These are phyloP conservation scores for Eolophus roseicapilla DNA, from an alignment of 2,113 vertebrate genomes.

Conservation along the genomic window DNA sequence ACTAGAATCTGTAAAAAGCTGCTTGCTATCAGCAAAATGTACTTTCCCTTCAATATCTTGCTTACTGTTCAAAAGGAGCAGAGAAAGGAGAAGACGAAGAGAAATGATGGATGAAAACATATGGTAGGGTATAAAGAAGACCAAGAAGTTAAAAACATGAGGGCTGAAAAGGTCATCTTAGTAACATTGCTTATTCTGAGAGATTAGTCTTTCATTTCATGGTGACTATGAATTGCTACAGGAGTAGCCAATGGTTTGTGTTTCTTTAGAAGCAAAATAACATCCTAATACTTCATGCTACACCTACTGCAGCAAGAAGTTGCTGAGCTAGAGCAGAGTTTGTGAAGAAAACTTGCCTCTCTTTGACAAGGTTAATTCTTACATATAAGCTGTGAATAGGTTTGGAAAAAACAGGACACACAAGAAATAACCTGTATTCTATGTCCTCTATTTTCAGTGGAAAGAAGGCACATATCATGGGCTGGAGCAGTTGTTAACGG, in stretches of 20 bases:
- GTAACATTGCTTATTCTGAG: not conserved
- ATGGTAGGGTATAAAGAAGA: not conserved
- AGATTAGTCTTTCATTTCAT: not conserved
- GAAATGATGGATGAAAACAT: not conserved
- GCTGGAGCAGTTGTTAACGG: not conserved
- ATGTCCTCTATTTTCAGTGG: not conserved
- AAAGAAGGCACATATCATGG: not conserved
- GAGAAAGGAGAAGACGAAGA: not conserved
- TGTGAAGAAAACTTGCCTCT: not conserved
- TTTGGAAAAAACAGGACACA: not conserved
- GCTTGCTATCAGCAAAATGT: not conserved
- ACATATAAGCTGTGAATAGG: accelerated
- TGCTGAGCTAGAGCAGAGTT: not conserved
- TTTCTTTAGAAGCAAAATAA: not conserved
- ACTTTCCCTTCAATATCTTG: not conserved
- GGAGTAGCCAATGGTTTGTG: not conserved
- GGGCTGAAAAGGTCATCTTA: not conserved
- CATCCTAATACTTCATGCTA: accelerated
- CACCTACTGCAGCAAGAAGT: not conserved
- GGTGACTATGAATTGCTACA: not conserved
- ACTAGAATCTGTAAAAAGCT: not conserved
- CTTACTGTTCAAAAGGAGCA: not conserved
- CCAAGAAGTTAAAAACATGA: not conserved
- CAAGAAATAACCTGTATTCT: not conserved
- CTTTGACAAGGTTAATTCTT: not conserved